A percentile compares a stretch with the other conserved stretches of the same genome.
These are phyloP conservation scores for Darevskia mixta DNA, from an alignment of 2,797 vertebrate genomes.

Conservation along the genomic window DNA sequence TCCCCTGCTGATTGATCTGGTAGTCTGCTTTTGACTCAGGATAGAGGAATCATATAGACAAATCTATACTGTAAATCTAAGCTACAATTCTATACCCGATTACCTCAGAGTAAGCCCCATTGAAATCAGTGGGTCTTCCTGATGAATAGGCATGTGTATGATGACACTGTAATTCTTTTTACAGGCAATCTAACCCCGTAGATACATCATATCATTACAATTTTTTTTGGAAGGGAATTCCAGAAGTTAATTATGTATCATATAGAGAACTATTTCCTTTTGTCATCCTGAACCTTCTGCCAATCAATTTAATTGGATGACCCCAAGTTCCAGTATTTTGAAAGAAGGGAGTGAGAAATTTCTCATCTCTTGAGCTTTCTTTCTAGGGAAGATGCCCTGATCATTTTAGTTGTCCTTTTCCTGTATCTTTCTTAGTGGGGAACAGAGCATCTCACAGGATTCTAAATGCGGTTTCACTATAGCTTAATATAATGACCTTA, in stretches of 20 bases:
- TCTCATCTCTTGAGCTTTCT: not conserved
- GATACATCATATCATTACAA: not conserved
- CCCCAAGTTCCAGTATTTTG: constrained; percentile 11
- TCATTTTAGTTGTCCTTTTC: not conserved
- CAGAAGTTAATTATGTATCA: constrained; percentile 24
- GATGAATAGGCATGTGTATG: not conserved
- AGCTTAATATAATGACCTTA: not conserved
- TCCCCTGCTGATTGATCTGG: not conserved
- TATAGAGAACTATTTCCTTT: not conserved
- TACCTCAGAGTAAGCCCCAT: not conserved
- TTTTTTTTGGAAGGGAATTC: not conserved
- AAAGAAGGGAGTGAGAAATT: not conserved
- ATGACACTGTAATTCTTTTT: not conserved
- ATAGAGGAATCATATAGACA: not conserved
- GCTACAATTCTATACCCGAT: not conserved
- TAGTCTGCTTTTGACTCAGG: no score
- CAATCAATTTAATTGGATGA: constrained; percentile 35
- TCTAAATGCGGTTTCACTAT: not conserved
- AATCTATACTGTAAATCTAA: not conserved
- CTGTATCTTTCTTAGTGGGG: not conserved
- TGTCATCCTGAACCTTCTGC: not conserved
- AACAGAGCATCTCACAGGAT: not conserved
- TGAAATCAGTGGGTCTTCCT: not conserved
- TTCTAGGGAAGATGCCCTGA: not conserved
- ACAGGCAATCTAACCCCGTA: no score